Evolutionary conservation across 2,888 invertebrate species (phyloP), one percentile per base, ranked within the genome.

Genomic region (Aproaerema taeniolella): DNA sequence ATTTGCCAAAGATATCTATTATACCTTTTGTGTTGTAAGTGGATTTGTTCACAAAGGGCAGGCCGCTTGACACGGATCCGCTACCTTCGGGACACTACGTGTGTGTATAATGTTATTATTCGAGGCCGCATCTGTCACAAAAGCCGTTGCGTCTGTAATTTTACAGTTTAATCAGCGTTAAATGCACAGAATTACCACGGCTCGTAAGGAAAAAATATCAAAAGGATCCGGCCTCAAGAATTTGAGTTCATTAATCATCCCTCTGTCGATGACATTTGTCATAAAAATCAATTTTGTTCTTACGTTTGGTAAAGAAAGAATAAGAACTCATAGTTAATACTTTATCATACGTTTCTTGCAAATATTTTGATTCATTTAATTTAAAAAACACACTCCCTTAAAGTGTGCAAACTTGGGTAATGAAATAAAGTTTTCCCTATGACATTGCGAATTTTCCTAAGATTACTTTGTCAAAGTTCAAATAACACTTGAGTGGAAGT

Each of bases 81-180:
- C 76, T 75, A 77, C 73, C 71, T 72, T 50, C 45, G 47, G 46
- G 52, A 42, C 50, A 54, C 58, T 74, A 66, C 72, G 77, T 73
- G 75, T 76, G 74, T 78, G 68, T 67, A 73, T 83, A 82, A 83
- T 82, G 73, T 80, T 81, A 85, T 83, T 85, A 83, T 85, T 73
- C 71, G 57, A 58, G 55, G 79, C 80, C 79, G 72, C 86, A 86
- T 86, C 85, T 86, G 85, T 85, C 83, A 78, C 77, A 82, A 78
- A 79, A 71, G 67, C 67, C 73, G 70, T 76, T 78, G 74, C 74
- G 76, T 77, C 59, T 41, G 74, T 80, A 83, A 86, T 86, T 86
- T 86, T 82, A 86, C 85, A 86, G 85, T 86, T 83, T 86, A 86
- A 86, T 86, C 82, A 86, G 85, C 86, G 86, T 86, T 86, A 85